These are phyloP conservation scores for Cryptotis parvus DNA, from an alignment of 2,113 vertebrate species.

Conservation along the genomic window DNA sequence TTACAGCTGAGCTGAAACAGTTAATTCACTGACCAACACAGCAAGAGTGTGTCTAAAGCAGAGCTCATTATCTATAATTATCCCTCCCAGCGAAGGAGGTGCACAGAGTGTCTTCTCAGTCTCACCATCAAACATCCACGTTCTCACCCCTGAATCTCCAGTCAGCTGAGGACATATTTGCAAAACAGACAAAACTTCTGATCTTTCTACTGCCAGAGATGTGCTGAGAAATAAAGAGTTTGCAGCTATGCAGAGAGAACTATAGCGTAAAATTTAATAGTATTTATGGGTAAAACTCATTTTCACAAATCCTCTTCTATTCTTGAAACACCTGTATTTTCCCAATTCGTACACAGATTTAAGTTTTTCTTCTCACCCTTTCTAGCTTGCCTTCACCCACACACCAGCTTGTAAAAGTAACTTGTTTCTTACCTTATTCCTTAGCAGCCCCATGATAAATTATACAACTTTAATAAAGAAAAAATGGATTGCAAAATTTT, in stretches of 20 bases:
- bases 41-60: neutral
- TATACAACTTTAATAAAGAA: conserved; percentile 4
- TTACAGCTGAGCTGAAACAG: neutral
- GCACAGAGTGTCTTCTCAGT: neutral
- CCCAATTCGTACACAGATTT: neutral
- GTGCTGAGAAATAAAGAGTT: neutral
- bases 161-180: neutral
- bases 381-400: neutral
- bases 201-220: neutral
- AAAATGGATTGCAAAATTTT: neutral
- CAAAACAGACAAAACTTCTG: neutral
- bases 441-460: neutral
- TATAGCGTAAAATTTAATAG: neutral
- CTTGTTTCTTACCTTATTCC: conserved; percentile 11
- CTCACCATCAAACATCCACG: neutral
- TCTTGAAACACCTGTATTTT: neutral
- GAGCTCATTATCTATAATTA: neutral
- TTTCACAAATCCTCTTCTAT: neutral
- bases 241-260: neutral
- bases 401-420: neutral
- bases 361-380: neutral
- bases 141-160: neutral
- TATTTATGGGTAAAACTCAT: neutral
- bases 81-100: too few species aligned
- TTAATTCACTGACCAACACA: neutral